Evolutionary conservation across 2,888 invertebrate species (phyloP), one percentile per base, ranked within the genome.

Genomic region (Stenoptilia bipunctidactyla): DNA sequence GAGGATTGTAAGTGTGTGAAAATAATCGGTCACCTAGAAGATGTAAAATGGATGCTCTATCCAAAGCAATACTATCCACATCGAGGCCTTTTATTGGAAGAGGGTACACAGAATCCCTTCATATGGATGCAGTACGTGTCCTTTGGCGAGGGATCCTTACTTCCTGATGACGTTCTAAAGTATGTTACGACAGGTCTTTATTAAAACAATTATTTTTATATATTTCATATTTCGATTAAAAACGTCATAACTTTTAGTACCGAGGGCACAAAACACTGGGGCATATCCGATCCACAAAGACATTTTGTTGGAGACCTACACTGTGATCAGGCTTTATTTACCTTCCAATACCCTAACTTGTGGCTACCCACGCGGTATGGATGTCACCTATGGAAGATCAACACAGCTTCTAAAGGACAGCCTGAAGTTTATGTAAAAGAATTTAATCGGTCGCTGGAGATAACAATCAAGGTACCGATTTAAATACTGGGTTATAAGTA

Each of bases 121-220:
- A 63, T 72, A 30, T 82, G 82, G 82, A 52, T 79, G 1, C 53
- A 65, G 40, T 71, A 74, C 41, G 69, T 75, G 2, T 61, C 66
- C 42, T 76, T 68, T 45, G 42, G 51, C 1, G 66, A 74, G 15
- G 77, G 73, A 0, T 12, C 60, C n/a, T 42, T 76, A 1, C 42
- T 52, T 10, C 58, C 66, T 1, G 79, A 82, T 45, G 65, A 73
- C 36, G 71, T 74, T 1, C 53, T 80, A 1, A 51, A 62, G 80
- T 80, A 42, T 54, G 61, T 49, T 13, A 8, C n/a, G n/a, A n/a
- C n/a, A n/a, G n/a, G n/a, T n/a, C n/a, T n/a, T n/a, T n/a, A n/a
- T n/a, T n/a, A n/a, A n/a, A n/a, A n/a, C n/a, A n/a, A n/a, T n/a
- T n/a, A n/a, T n/a, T n/a, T n/a, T n/a, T n/a, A n/a, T n/a, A n/a